Conservation (phyloP, 2,113 vertebrate genomes). For the Pongo pygmaeus region DNA sequence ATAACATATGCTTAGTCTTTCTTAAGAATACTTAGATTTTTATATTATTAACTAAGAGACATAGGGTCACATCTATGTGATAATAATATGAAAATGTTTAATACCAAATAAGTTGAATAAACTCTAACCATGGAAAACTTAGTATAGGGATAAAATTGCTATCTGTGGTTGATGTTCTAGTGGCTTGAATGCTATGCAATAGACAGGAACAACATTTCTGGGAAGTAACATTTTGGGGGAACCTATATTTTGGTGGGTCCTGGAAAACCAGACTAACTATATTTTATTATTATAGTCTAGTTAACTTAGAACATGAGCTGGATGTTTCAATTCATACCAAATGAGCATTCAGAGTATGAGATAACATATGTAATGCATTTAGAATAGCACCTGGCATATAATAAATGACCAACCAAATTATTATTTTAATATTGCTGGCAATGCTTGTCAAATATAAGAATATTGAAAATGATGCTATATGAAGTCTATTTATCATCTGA, state of each 20-base stretch:
- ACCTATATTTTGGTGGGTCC: neutral
- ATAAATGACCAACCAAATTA: neutral
- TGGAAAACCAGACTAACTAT: neutral
- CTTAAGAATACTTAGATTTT: neutral
- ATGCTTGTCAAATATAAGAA: neutral
- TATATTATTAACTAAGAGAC: slow-evolving; percentile 11
- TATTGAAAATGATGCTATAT: neutral
- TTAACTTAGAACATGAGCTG: slow-evolving; percentile 41
- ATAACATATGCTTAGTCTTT: neutral
- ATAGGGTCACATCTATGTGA: neutral
- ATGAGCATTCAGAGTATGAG: neutral
- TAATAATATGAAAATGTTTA: neutral
- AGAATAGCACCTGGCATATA: neutral
- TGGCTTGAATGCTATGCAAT: neutral
- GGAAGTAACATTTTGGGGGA: neutral
- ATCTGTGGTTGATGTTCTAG: neutral
- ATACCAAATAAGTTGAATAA: neutral
- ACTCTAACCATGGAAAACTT: neutral
- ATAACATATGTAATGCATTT: neutral
- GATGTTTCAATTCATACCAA: neutral
- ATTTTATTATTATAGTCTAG: neutral
- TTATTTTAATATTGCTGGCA: neutral
- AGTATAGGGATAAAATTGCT: neutral
- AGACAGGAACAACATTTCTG: neutral
- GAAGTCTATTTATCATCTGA: neutral